Percentiles rank a stretch among this genome's conserved stretches.
phyloP scores from a whole-genome alignment of 2,113 vertebrate species.

The Ranitomeya imitator region DNA sequence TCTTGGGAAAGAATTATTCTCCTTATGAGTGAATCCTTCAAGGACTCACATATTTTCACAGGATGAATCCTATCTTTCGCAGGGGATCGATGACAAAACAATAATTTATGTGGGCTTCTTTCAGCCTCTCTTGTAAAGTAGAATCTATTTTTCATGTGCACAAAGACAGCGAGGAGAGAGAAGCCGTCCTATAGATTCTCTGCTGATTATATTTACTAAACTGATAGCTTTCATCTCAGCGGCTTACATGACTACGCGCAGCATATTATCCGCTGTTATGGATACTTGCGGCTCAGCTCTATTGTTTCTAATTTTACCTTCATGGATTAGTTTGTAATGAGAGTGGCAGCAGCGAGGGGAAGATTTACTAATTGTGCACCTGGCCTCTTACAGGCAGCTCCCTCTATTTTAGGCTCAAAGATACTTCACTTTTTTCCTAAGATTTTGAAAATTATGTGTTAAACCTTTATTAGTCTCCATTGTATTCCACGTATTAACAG shows the following conservation, averaged over 20 bases:
- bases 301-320: conserved; percentile 40
- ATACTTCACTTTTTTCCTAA: background rate
- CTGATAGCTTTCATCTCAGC: conserved; percentile 26
- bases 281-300: conserved; percentile 2
- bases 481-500: background rate
- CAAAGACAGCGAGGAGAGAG: conserved; percentile 11
- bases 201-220: conserved; percentile 13
- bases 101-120: conserved; percentile 49
- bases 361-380: conserved; percentile 34
- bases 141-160: conserved; percentile 35
- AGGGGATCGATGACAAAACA: conserved; percentile 51
- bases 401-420: background rate
- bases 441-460: background rate
- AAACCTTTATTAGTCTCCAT: background rate
- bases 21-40: conserved; percentile 46
- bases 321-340: conserved; percentile 9
- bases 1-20: conserved; percentile 49
- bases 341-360: background rate
- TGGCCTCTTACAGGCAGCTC: background rate
- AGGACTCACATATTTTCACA: conserved; percentile 53
- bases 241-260: background rate
- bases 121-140: conserved; percentile 17
- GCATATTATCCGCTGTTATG: background rate
- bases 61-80: conserved; percentile 39
- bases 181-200: conserved; percentile 19